Evolutionary conservation across 1,140 invertebrate species (phyloP), one percentile per base, ranked within the genome.

Genomic region (Elysia chlorotica): DNA sequence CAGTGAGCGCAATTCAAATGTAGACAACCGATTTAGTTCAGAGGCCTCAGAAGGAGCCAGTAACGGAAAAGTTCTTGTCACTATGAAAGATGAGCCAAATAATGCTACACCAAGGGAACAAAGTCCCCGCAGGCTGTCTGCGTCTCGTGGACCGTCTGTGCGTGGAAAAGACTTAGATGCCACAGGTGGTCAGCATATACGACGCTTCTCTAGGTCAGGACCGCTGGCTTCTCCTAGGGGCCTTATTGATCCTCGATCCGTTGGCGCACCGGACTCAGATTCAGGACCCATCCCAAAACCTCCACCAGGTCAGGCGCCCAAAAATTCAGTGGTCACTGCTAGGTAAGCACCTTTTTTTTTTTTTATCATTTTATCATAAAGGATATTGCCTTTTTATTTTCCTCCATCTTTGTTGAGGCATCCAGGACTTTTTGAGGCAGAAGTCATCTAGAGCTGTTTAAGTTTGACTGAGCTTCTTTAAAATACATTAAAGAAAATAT

Each of bases 271-370:
- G 28, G 69, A 71, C 14, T 38, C 57, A 6, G 69, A 71, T 48
- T 36, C 36, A 30, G 62, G 68, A 2, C 71, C 73, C 2, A 36
- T 78, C 21, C 80, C 80, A 17, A 76, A 79, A 37, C 80, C 80
- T 17, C 80, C 80, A 17, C 77, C 77, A 36, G 81, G 81, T 19
- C 71, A 71, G 23, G 79, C 79, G 14, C 81, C 81, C 10, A 80
- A 74, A 53, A 78, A 75, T 62, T 73, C 76, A n/a, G 75, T 79
- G n/a, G 76, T 76, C 61, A 78, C 76, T 70, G 80, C 80, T 65
- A 82, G 80, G 80, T 82, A 75, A 76, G 71, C 56, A 14, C 28
- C 61, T 63, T 35, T 63, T 28, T 33, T 63, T 63, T 25, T 63
- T 63, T 33, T 30, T n/a, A n/a, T n/a, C n/a, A n/a, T n/a, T n/a